Evolutionary conservation across 2,113 vertebrate genomes (phyloP), one percentile per base, ranked within the genome.

Genomic region (Sprattus sprattus): DNA sequence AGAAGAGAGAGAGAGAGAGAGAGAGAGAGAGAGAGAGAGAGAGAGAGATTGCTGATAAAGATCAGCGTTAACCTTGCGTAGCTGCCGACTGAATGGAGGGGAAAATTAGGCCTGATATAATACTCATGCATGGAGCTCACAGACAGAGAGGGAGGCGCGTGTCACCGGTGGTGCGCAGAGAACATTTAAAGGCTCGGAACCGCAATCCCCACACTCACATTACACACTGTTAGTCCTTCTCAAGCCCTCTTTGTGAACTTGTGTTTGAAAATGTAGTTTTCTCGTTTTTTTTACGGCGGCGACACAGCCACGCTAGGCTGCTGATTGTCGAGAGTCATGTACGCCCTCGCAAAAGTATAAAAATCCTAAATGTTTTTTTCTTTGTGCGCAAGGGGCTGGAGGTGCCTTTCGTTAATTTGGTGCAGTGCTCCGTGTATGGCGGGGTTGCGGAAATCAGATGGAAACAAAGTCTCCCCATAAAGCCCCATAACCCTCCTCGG

Each of bases 21-120:
- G 64, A 83, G 82, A 75, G 81, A 25, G 45, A 50, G 11, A 82
- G 50, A 83, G 32, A 75, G 82, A 39, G 45, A 50, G 87, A 78
- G 87, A 46, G 78, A 16, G 84, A 85, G 85, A 88, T 86, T 87
- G 85, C 89, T 89, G 89, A 90, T 89, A 90, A 88, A 89, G 89
- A 90, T 88, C 89, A 75, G 86, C 87, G 89, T 89, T 91, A 90
- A 91, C 89, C 89, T 88, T 89, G 88, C 87, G 83, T 88, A 83
- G 84, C 88, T 81, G 80, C 86, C 47, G 88, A 83, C 83, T 83
- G 87, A 87, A 87, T 87, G 87, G 89, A 88, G 88, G 85, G 85
- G 88, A 90, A 90, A 91, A 91, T 91, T 89, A 89, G 89, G 85
- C 84, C 49, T 87, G 88, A 90, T 91, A 89, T 91, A 88, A 89